Evolutionary conservation across 2,888 invertebrate species (phyloP).

Genomic region (Noctua fimbriata): DNA sequence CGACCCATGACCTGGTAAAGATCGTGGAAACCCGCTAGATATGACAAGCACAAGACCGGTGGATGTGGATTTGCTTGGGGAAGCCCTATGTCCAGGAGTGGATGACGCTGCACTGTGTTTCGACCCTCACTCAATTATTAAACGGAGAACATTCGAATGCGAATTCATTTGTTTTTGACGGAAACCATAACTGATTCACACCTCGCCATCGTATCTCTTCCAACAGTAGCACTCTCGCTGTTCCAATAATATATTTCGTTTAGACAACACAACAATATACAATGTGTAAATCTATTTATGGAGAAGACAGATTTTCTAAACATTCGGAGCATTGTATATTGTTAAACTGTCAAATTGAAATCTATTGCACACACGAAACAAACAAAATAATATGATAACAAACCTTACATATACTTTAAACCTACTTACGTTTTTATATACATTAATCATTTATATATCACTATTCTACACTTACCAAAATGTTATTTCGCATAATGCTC

Average conservation of each 20-base stretch:
- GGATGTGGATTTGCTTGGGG: neutral
- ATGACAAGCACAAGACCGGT: neutral
- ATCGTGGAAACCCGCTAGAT: neutral
- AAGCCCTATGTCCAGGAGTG: neutral
- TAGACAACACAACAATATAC: conserved; percentile 26
- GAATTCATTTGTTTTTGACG: neutral
- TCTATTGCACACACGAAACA: no score
- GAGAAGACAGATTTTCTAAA: conserved; percentile 38
- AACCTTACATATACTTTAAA: no score
- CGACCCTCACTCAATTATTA: neutral
- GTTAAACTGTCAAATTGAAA: conserved; percentile 18
- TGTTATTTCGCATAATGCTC: no score
- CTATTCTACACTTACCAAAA: no score
- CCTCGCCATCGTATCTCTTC: neutral
- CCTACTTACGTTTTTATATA: no score
- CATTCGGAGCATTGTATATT: conserved; percentile 16
- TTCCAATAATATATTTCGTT: conserved; percentile 24
- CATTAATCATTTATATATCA: no score
- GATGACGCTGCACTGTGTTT: neutral
- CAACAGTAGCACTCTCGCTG: neutral
- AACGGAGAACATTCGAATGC: neutral
- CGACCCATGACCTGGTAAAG: no score
- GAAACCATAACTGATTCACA: conserved; percentile 2
- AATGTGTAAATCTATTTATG: conserved; percentile 24
- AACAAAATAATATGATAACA: no score